Percentiles rank a stretch among this genome's conserved stretches.
Evolutionary conservation across 2,113 vertebrate species (phyloP).

Genomic region (Suncus etruscus): DNA sequence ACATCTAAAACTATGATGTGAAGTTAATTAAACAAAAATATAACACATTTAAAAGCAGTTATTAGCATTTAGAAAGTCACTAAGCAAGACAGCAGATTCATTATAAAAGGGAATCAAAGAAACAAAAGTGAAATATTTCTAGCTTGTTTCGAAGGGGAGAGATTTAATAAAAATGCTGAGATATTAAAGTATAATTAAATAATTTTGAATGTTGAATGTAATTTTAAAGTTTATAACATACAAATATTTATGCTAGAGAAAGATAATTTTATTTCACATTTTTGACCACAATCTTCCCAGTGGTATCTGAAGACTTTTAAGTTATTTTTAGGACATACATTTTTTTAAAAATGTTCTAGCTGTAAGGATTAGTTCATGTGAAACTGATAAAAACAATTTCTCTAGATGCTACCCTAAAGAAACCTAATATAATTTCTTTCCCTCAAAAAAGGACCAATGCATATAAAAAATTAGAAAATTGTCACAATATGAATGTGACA

Average conservation of each 20-base stretch:
- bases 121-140: not conserved
- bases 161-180: not conserved
- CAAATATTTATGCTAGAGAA: not conserved
- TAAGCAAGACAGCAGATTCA: not conserved
- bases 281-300: not conserved
- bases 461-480: not conserved
- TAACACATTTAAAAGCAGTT: not conserved
- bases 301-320: not conserved
- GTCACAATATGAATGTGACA: not conserved
- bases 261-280: not conserved
- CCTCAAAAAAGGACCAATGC: not conserved
- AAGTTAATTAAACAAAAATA: too few relatives aligned
- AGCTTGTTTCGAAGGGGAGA: fast-evolving
- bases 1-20: too few relatives aligned
- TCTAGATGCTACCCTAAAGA: not conserved
- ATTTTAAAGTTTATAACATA: not conserved
- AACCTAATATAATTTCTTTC: not conserved
- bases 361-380: not conserved
- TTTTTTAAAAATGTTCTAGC: not conserved
- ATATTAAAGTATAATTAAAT: not conserved
- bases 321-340: not conserved
- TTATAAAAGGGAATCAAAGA: not conserved
- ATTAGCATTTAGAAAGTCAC: not conserved
- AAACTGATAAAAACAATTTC: not conserved
- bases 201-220: not conserved